Evolutionary conservation across 2,797 vertebrate genomes (phyloP).

Genomic region (Cynodonichthys magdalenae): DNA sequence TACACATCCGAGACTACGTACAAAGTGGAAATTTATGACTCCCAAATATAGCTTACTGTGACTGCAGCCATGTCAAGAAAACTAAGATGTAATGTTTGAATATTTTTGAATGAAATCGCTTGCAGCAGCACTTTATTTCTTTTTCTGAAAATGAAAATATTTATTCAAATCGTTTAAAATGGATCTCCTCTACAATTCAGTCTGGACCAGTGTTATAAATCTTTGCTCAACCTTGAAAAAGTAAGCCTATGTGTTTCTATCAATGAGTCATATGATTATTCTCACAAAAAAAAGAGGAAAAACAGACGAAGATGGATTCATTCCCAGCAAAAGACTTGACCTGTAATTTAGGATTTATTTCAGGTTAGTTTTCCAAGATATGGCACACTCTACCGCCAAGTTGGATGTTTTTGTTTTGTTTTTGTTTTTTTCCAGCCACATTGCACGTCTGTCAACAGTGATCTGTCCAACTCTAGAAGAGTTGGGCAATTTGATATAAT

Average conservation of each 20-base stretch:
- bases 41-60: conserved; percentile 60
- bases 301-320: conserved; percentile 33
- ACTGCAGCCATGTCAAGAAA: conserved; percentile 42
- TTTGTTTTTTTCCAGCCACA: conserved; percentile 24
- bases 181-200: conserved; percentile 16
- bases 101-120: conserved; percentile 51
- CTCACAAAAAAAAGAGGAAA: conserved; percentile 28
- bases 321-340: conserved; percentile 42
- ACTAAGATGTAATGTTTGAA: conserved; percentile 32
- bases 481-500: neutral
- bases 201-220: conserved; percentile 32
- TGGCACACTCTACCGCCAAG: conserved; percentile 36
- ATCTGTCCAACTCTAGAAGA: conserved; percentile 22
- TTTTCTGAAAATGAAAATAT: conserved; percentile 24
- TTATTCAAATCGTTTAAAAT: conserved; percentile 34
- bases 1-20: conserved; percentile 65
- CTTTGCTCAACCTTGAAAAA: conserved; percentile 37
- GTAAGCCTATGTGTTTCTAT: conserved; percentile 34
- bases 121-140: conserved; percentile 25
- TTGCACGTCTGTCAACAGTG: conserved; percentile 23
- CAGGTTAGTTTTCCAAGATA: conserved; percentile 60
- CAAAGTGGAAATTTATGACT: conserved; percentile 71
- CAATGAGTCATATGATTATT: conserved; percentile 65
- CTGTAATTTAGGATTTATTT: conserved; percentile 74
- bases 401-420: conserved; percentile 39